Evolutionary conservation across 2,888 invertebrate genomes (phyloP), one percentile per base, ranked within the genome.

Genomic region (Hesperia comma): DNA sequence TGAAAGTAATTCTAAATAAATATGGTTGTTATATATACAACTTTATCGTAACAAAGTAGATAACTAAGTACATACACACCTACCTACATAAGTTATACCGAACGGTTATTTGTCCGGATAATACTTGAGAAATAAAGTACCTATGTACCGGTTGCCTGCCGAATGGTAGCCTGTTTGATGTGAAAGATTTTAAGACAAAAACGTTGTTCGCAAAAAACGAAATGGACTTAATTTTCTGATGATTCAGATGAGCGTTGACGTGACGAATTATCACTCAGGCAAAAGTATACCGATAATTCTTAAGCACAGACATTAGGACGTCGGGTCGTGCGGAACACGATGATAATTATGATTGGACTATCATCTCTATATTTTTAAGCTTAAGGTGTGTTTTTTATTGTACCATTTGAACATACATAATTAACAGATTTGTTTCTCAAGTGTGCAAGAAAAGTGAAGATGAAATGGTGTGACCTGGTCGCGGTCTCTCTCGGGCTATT

Each of bases 381-480:
- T 10, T 41, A 54, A 53, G 57, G 54, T 19, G 6, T 5, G 54
- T 33, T 43, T 53, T 66, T 0, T 5, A 17, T 19, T 60, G 32
- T 1, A 19, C 2, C 6, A 3, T n/a, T 58, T 33, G 10, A 15
- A 7, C 26, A 41, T 15, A 7, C 26, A 41, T 54, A 54, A 66
- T 66, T 60, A 60, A 33, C 53, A 46, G 21, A 66, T 33, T 17
- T 33, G 12, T 43, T 53, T 57, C 53, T 32, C 14, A 17, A 15
- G 37, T 37, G 8, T 21, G 56, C 57, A 51, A 51, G 51, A 51
- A 32, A 6, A 19, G 19, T 51, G 58, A 43, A 58, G 64, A 58
- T 66, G 53, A 19, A 66, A 66, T 41, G 40, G 53, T 51, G 21
- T 60, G 64, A 60, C 66, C 60, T 43, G 54, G 60, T 41, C 58